Conservation (phyloP, 35 echinoderm and acorn worm species). For the Lytechinus variegatus region DNA sequence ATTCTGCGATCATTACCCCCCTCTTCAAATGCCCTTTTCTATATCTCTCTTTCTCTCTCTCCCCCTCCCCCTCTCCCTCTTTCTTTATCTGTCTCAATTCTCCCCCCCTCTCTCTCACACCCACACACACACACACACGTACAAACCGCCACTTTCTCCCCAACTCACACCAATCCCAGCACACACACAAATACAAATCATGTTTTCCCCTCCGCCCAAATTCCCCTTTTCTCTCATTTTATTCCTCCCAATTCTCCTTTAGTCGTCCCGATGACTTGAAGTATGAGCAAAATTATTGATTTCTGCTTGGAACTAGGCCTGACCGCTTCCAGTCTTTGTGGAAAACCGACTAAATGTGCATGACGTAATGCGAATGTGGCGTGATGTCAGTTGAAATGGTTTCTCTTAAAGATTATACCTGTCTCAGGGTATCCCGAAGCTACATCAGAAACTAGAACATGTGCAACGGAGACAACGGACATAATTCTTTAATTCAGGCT, state of each 20-base stretch:
- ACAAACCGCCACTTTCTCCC: too few relatives aligned
- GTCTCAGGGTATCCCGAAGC: background rate
- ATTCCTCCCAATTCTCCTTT: background rate
- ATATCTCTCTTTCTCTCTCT: too few relatives aligned
- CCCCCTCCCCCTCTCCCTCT: background rate
- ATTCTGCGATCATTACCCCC: background rate
- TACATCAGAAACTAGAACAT: background rate
- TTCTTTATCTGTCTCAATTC: background rate
- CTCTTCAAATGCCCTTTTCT: background rate
- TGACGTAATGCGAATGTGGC: background rate
- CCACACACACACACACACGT: background rate
- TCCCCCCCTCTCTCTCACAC: background rate
- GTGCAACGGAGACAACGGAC: background rate
- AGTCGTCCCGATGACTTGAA: background rate
- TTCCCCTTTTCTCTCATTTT: background rate
- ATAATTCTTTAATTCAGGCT: background rate
- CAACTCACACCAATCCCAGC: too few relatives aligned
- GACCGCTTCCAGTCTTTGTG: background rate
- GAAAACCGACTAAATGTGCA: constrained; percentile 3
- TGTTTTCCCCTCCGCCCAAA: background rate
- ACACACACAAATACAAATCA: too few relatives aligned
- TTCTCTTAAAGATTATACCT: background rate
- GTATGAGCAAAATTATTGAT: background rate
- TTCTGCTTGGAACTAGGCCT: background rate
- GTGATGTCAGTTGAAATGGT: background rate